These are phyloP conservation scores for Geococcyx californianus DNA, from an alignment of 2,113 vertebrate species.

Conservation along the genomic window DNA sequence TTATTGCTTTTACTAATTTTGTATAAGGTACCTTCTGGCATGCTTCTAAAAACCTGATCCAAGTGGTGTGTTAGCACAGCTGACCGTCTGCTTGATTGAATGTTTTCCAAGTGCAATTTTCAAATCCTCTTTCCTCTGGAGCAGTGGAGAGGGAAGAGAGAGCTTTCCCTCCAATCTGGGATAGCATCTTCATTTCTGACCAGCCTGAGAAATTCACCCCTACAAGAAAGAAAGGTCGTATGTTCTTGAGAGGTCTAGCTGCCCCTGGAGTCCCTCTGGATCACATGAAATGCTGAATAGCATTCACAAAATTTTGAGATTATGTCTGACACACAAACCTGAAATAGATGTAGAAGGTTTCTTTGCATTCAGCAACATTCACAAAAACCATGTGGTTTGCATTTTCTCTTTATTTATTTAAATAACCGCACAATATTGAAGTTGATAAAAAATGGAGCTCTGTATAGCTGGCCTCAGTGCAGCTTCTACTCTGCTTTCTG, in stretches of 20 bases:
- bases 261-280: neutral
- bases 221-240: neutral
- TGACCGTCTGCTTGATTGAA: constrained; percentile 64
- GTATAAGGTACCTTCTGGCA: constrained; percentile 63
- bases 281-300: neutral
- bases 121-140: constrained; percentile 43
- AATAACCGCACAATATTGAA: neutral
- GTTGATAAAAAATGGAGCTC: neutral
- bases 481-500: neutral
- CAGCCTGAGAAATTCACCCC: neutral
- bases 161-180: neutral
- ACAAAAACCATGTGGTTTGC: neutral
- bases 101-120: constrained; percentile 67
- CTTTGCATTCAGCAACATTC: neutral
- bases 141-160: neutral
- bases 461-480: neutral
- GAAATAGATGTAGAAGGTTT: neutral
- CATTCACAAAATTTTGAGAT: neutral
- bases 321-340: neutral
- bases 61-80: constrained; percentile 47
- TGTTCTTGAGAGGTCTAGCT: neutral
- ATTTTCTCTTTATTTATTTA: neutral
- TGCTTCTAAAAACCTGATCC: constrained; percentile 56
- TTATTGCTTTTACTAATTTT: constrained; percentile 55
- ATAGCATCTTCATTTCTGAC: neutral